Percentiles rank a stretch among this genome's conserved stretches.
These are phyloP conservation scores for Ectropis crepuscularia DNA, from an alignment of 2,888 invertebrate genomes.

Conservation along the genomic window DNA sequence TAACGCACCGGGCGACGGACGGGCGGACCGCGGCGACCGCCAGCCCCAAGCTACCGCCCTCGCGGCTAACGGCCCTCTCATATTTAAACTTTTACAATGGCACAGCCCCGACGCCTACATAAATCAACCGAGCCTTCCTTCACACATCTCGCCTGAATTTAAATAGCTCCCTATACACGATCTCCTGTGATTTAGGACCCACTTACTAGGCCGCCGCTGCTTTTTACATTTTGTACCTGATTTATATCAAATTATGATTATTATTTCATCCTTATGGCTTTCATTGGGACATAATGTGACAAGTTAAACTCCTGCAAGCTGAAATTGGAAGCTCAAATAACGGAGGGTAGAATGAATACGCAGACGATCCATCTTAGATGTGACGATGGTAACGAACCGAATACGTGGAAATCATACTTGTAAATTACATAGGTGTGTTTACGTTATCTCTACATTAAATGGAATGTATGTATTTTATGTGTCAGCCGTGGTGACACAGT, in stretches of 20 bases:
- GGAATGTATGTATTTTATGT: not conserved
- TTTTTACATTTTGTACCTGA: slow-evolving; percentile 56
- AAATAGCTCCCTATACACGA: slow-evolving; percentile 73
- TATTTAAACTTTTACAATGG: slow-evolving; percentile 79
- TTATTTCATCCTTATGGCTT: slow-evolving; percentile 36
- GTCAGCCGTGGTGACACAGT: no score
- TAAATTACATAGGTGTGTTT: slow-evolving; percentile 22
- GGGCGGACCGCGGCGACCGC: slow-evolving; percentile 34
- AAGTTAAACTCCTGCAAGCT: slow-evolving; percentile 20
- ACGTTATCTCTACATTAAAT: slow-evolving; percentile 4
- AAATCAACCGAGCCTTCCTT: slow-evolving; percentile 75
- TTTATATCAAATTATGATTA: slow-evolving; percentile 49
- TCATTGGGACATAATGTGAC: slow-evolving; percentile 32
- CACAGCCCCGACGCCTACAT: slow-evolving; percentile 64
- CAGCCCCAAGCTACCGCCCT: slow-evolving; percentile 37
- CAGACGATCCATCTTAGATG: slow-evolving; percentile 22
- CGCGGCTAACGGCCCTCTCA: slow-evolving; percentile 55
- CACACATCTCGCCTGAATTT: slow-evolving; percentile 77
- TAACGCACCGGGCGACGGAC: slow-evolving; percentile 33
- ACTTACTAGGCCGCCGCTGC: slow-evolving; percentile 55
- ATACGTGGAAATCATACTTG: slow-evolving; percentile 27
- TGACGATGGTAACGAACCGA: slow-evolving; percentile 27
- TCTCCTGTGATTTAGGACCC: slow-evolving; percentile 70
- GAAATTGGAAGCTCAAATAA: slow-evolving; percentile 19
- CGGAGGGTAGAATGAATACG: slow-evolving; percentile 14